A percentile compares a stretch with the other conserved stretches of the same genome.
Evolutionary conservation across 37 sponge, comb jelly and placozoan genomes (phyloP).

Genomic region (Halisarca cf. caerulea): DNA sequence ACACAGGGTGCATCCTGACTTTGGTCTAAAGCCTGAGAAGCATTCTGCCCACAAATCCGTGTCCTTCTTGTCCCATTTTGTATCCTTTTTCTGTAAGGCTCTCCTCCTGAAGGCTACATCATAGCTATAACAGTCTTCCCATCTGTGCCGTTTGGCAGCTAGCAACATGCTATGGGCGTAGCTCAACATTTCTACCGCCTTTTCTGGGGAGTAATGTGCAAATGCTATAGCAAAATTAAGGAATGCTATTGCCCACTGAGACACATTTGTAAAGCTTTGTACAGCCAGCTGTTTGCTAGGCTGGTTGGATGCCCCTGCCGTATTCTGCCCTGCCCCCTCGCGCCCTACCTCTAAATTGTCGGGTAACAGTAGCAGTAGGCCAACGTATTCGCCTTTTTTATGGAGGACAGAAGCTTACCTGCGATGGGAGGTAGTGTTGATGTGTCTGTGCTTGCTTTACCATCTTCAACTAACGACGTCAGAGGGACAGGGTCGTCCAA

Average conservation of each 20-base stretch:
- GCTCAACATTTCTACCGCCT: slow-evolving; percentile 5
- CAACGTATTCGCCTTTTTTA: neutral
- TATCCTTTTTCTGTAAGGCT: no score
- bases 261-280: slow-evolving; percentile 24
- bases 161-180: neutral
- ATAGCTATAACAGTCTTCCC: neutral
- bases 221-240: no score
- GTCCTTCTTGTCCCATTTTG: no score
- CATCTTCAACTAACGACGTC: no score
- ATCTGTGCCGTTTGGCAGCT: neutral
- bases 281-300: slow-evolving; percentile 42
- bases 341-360: neutral
- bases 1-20: neutral
- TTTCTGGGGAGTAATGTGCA: no score
- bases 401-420: neutral
- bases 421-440: neutral
- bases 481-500: no score
- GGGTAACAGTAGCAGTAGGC: neutral
- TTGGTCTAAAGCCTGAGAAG: no score
- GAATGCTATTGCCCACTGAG: no score
- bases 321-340: no score
- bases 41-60: no score
- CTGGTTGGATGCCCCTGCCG: neutral
- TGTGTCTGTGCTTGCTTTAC: no score
- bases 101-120: neutral